Percentiles rank a stretch among this genome's conserved stretches.
Conservation (phyloP, 2,113 vertebrate genomes). For the Ailuropoda melanoleuca region DNA sequence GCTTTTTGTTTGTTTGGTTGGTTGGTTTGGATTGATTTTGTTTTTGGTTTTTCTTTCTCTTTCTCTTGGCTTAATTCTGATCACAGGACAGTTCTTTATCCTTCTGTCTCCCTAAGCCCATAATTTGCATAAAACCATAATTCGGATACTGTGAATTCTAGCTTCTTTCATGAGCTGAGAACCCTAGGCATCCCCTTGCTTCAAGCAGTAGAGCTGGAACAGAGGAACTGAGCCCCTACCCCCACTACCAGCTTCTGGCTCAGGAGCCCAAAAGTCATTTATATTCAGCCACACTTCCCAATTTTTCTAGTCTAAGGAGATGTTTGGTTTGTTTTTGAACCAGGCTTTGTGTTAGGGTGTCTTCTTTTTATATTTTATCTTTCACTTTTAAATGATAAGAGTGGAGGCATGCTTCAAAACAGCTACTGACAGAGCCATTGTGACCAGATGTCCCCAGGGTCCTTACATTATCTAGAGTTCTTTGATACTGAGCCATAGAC, state of each 20-base stretch:
- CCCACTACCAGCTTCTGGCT: background rate
- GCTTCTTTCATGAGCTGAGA: background rate
- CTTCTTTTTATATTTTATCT: background rate
- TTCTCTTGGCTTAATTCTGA: background rate
- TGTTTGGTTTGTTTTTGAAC: background rate
- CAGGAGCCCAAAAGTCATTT: background rate
- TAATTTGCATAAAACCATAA: background rate
- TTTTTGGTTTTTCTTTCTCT: background rate
- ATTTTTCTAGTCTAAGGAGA: background rate
- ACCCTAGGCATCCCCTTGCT: background rate
- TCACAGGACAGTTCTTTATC: background rate
- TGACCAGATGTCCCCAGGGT: background rate
- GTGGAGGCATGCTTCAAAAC: background rate
- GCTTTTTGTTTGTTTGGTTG: background rate
- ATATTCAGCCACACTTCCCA: background rate
- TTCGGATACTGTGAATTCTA: background rate
- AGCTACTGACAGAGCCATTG: background rate
- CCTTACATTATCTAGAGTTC: background rate
- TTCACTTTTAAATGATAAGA: slow-evolving; percentile 2
- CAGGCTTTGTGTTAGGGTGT: background rate
- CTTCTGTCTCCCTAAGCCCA: background rate
- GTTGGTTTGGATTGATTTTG: background rate
- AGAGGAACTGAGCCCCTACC: fast-evolving
- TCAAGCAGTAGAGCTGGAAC: background rate
- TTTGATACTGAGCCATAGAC: slow-evolving; percentile 1